These are phyloP conservation scores for Arothron firmamentum DNA, from an alignment of 2,113 vertebrate genomes.

Conservation along the genomic window DNA sequence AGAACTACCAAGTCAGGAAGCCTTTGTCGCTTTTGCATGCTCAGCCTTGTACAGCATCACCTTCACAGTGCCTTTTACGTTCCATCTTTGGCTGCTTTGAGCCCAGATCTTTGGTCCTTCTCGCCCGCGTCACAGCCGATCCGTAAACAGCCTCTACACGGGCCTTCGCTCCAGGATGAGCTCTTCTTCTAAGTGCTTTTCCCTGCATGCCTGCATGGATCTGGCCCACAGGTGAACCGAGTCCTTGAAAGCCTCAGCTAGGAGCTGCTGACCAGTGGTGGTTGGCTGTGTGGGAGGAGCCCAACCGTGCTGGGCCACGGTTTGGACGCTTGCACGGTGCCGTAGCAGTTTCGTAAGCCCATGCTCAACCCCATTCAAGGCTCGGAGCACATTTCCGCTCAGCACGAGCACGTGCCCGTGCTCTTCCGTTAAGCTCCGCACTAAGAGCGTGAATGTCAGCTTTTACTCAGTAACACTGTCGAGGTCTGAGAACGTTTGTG, in stretches of 20 bases:
- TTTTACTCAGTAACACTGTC: constrained; percentile 19
- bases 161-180: constrained; percentile 6
- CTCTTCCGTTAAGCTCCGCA: no score
- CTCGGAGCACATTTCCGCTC: constrained; percentile 3
- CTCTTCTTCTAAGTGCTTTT: constrained; percentile 21
- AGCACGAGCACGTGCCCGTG: background rate
- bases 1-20: background rate
- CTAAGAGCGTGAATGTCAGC: background rate
- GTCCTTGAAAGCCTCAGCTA: constrained; percentile 36
- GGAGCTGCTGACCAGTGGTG: constrained; percentile 17
- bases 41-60: constrained; percentile 40
- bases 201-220: constrained; percentile 60
- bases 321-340: constrained; percentile 22
- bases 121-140: background rate
- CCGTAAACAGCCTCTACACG: constrained; percentile 11
- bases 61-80: constrained; percentile 62
- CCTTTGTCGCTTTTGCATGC: constrained; percentile 45
- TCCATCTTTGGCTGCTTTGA: constrained; percentile 20
- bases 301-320: constrained; percentile 47
- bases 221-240: constrained; percentile 6
- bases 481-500: background rate
- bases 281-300: constrained; percentile 8
- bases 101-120: constrained; percentile 5
- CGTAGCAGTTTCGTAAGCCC: constrained; percentile 18
- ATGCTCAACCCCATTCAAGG: constrained; percentile 6